These are phyloP conservation scores for Tigriopus japonicus DNA, from an alignment of 1,140 invertebrate species.

Conservation along the genomic window DNA sequence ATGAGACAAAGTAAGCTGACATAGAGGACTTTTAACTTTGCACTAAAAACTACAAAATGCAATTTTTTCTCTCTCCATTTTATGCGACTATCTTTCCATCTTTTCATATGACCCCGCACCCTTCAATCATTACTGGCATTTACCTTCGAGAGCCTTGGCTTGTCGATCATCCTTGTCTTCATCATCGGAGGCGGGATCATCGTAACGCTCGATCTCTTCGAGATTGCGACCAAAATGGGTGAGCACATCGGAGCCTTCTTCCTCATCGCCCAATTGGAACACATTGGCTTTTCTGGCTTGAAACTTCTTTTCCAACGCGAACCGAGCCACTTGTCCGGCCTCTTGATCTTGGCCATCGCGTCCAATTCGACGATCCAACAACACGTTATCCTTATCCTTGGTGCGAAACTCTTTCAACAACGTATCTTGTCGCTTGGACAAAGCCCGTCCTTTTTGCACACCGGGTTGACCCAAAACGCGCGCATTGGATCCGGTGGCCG, in stretches of 20 bases:
- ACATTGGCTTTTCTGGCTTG: slow-evolving; percentile 42
- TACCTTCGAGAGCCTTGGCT: slow-evolving; percentile 30
- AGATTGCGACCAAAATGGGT: slow-evolving; percentile 72
- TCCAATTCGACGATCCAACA: slow-evolving; percentile 67
- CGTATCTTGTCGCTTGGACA: slow-evolving; percentile 49
- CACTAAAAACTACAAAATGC: too few species aligned
- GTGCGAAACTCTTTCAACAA: slow-evolving; percentile 61
- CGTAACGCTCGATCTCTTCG: slow-evolving; percentile 75
- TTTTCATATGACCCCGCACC: neutral
- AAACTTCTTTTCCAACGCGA: slow-evolving; percentile 46
- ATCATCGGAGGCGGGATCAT: slow-evolving; percentile 54
- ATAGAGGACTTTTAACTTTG: too few species aligned
- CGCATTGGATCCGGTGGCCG: too few species aligned
- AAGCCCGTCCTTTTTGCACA: neutral
- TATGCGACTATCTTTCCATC: neutral
- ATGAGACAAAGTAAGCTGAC: too few species aligned
- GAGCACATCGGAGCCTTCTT: slow-evolving; percentile 37
- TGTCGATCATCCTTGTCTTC: slow-evolving; percentile 48
- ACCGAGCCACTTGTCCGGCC: slow-evolving; percentile 63
- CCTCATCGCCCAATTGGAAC: slow-evolving; percentile 64
- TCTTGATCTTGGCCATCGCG: slow-evolving; percentile 52
- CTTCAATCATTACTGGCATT: neutral
- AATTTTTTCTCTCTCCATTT: neutral
- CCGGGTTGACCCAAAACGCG: neutral
- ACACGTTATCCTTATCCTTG: slow-evolving; percentile 60